A percentile compares a stretch with the other conserved stretches of the same genome.
These are phyloP conservation scores for Lamproptera curius DNA, from an alignment of 2,888 invertebrate species.

Conservation along the genomic window DNA sequence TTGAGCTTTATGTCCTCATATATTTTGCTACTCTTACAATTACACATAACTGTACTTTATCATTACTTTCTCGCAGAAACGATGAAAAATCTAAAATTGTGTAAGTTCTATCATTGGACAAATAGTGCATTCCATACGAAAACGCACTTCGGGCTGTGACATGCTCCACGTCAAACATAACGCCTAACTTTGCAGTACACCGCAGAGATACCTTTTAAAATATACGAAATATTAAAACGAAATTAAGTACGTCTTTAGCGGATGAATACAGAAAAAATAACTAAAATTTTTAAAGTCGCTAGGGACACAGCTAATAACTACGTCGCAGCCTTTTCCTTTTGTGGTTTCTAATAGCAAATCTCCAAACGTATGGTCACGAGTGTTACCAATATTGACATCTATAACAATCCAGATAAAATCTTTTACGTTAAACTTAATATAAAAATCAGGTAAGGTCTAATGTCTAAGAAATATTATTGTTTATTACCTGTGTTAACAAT, in stretches of 20 bases:
- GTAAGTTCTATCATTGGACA: constrained; percentile 24
- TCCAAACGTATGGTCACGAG: constrained; percentile 43
- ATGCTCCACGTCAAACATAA: constrained; percentile 23
- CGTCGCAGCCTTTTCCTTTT: constrained; percentile 41
- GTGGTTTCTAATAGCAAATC: constrained; percentile 44
- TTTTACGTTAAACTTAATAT: too few relatives aligned
- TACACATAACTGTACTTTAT: constrained; percentile 24
- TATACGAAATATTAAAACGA: background rate
- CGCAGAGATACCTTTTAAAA: constrained; percentile 25
- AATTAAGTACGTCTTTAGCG: too few relatives aligned
- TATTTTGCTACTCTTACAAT: too few relatives aligned
- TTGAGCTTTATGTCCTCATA: too few relatives aligned
- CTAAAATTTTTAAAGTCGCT: constrained; percentile 47
- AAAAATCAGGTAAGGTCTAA: too few relatives aligned
- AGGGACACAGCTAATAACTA: constrained; percentile 41
- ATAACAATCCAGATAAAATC: too few relatives aligned
- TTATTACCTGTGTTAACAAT: too few relatives aligned
- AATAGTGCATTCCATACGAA: constrained; percentile 25
- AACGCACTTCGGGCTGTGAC: constrained; percentile 25
- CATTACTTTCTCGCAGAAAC: constrained; percentile 17
- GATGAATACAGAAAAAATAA: background rate
- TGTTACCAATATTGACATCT: constrained; percentile 50
- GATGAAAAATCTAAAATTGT: constrained; percentile 21
- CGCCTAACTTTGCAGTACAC: constrained; percentile 20
- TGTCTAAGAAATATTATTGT: too few relatives aligned